Conservation (phyloP, 2,888 invertebrate genomes). For the Galerucella nymphaeae region DNA sequence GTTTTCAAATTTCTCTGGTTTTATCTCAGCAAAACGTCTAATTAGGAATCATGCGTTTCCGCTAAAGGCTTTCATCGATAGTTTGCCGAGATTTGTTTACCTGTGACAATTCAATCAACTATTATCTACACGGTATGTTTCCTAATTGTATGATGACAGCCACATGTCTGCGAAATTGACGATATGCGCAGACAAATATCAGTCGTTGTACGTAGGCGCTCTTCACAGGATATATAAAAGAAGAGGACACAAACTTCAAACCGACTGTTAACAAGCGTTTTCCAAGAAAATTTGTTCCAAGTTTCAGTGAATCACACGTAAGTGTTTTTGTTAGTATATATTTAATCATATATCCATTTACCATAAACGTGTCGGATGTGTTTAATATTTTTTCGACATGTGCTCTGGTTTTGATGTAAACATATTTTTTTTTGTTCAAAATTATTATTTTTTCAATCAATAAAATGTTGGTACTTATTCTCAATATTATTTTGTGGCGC, state of each 20-base stretch:
- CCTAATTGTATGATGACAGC: slow-evolving; percentile 36
- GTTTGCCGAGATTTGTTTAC: slow-evolving; percentile 33
- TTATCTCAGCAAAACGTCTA: not conserved
- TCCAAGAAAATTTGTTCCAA: slow-evolving; percentile 38
- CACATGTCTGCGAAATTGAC: slow-evolving; percentile 34
- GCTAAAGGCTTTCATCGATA: slow-evolving; percentile 20
- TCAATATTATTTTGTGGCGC: too few relatives aligned
- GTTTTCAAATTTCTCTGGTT: too few relatives aligned
- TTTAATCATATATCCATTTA: not conserved
- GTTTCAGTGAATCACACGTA: slow-evolving; percentile 33
- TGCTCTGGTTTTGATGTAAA: not conserved
- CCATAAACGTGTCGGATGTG: not conserved
- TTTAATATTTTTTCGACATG: not conserved
- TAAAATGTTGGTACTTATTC: too few relatives aligned
- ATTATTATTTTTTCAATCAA: not conserved
- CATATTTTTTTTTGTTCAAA: too few relatives aligned
- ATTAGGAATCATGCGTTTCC: slow-evolving; percentile 5
- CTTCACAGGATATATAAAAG: slow-evolving; percentile 39
- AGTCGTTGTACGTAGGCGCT: slow-evolving; percentile 39
- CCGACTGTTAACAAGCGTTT: slow-evolving; percentile 39
- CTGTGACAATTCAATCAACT: slow-evolving; percentile 33
- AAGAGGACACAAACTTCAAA: slow-evolving; percentile 38
- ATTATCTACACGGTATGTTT: slow-evolving; percentile 29
- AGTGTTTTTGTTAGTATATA: slow-evolving; percentile 32
- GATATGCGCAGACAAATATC: slow-evolving; percentile 32